Evolutionary conservation across 2,888 invertebrate genomes (phyloP).

Genomic region (Rhodophaea formosa): DNA sequence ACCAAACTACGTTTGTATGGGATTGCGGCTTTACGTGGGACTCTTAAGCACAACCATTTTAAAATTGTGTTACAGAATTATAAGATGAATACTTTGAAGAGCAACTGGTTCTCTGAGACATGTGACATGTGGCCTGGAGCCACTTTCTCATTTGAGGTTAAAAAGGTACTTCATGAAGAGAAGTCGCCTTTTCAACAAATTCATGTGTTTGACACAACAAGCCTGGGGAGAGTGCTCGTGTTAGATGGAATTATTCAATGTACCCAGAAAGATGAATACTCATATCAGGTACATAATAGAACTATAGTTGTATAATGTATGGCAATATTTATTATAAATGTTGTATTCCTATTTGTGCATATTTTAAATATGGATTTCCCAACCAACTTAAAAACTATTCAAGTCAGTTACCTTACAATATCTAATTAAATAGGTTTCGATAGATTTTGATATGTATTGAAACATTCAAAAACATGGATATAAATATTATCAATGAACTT

Average conservation of each 20-base stretch:
- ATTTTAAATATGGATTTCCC: too few species aligned
- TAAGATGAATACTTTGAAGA: constrained; percentile 85
- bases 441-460: too few species aligned
- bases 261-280: constrained; percentile 96
- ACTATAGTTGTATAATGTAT: too few species aligned
- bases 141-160: constrained; percentile 91
- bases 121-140: constrained; percentile 96
- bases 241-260: constrained; percentile 98
- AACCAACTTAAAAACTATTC: too few species aligned
- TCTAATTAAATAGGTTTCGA: too few species aligned
- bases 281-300: constrained; percentile 88
- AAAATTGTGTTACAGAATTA: background rate
- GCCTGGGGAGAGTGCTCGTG: constrained; percentile 92
- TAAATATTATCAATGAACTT: too few species aligned
- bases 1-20: too few species aligned
- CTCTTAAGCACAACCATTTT: background rate
- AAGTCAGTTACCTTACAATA: too few species aligned
- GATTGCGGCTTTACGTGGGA: too few species aligned
- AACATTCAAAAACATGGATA: too few species aligned
- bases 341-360: too few species aligned
- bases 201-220: constrained; percentile 87
- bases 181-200: constrained; percentile 93
- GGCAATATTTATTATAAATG: too few species aligned
- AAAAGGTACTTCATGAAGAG: constrained; percentile 88
- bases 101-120: constrained; percentile 96